These are phyloP conservation scores for Alviniconcha marisindica DNA, from an alignment of 1,140 invertebrate species.

Conservation along the genomic window DNA sequence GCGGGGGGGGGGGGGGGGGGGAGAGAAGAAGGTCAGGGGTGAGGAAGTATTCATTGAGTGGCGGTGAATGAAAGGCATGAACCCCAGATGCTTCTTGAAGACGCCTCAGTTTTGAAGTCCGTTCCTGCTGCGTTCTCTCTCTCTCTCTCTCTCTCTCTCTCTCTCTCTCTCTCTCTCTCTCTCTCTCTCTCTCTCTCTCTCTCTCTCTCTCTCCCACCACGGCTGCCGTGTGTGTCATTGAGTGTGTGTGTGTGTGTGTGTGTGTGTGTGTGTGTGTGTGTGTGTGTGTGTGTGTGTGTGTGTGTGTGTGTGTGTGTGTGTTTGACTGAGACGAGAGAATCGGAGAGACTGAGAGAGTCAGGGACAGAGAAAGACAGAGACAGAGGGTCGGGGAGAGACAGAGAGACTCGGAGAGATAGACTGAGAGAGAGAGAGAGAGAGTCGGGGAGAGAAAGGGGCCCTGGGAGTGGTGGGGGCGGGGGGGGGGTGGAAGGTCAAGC, in stretches of 20 bases:
- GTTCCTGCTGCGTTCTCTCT: neutral
- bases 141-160: slow-evolving; percentile 22
- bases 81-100: neutral
- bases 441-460: no score
- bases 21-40: neutral
- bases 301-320: neutral
- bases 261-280: neutral
- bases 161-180: slow-evolving; percentile 22
- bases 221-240: neutral
- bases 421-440: no score
- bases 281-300: neutral
- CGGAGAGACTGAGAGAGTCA: neutral
- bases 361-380: neutral
- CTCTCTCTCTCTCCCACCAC: neutral
- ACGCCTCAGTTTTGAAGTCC: neutral
- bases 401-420: neutral
- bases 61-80: neutral
- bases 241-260: neutral
- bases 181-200: slow-evolving; percentile 20
- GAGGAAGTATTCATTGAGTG: neutral
- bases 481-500: no score
- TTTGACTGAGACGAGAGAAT: neutral
- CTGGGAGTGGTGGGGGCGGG: no score
- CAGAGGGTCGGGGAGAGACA: neutral
- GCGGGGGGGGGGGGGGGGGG: neutral